phyloP scores from a whole-genome alignment of 2,797 vertebrate species.

The Parauchenoglanis punctatus region DNA sequence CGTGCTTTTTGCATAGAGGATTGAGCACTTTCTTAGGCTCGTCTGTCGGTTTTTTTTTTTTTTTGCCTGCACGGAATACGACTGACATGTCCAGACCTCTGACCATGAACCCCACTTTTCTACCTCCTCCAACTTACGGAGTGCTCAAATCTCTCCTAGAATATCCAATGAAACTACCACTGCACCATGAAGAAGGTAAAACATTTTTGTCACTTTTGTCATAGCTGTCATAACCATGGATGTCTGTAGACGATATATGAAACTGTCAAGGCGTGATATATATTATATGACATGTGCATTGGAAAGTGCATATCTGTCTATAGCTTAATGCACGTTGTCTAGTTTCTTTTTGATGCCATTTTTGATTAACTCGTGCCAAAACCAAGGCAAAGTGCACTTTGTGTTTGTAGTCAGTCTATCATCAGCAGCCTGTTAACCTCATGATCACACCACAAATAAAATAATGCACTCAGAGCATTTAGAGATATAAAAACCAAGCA shows the following conservation, averaged over 20 bases:
- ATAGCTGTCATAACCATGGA: neutral
- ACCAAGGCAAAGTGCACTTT: constrained; percentile 4
- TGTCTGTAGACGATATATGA: neutral
- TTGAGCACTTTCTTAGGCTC: neutral
- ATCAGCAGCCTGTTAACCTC: neutral
- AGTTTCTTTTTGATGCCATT: neutral
- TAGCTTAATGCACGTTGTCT: neutral
- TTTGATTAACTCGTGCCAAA: neutral
- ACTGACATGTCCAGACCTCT: constrained; percentile 82
- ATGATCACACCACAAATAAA: neutral
- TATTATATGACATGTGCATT: neutral
- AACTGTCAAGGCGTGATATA: neutral
- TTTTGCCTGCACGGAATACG: constrained; percentile 33
- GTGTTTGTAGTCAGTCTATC: neutral
- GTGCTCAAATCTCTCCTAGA: constrained; percentile 89
- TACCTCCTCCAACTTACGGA: constrained; percentile 84
- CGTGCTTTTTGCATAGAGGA: neutral
- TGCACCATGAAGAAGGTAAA: constrained; percentile 85
- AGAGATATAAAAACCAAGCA: neutral
- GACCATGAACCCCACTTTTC: constrained; percentile 80
- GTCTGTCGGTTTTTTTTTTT: neutral
- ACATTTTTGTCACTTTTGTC: neutral
- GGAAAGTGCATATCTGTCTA: neutral
- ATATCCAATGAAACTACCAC: constrained; percentile 85
- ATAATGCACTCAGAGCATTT: neutral